Conservation (phyloP, 1,140 invertebrate species). For the Cydia amplana region DNA sequence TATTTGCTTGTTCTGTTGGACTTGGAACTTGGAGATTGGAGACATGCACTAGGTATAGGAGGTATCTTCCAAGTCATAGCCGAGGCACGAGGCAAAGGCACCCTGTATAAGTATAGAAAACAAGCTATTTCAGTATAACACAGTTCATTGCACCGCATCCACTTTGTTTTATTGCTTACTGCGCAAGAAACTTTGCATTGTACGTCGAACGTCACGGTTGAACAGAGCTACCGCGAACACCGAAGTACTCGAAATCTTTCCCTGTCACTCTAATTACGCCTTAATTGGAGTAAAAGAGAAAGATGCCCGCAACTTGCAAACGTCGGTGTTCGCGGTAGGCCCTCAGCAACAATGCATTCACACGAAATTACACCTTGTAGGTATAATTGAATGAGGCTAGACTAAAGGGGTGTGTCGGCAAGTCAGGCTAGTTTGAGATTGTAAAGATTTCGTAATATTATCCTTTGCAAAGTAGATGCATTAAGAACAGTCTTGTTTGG, state of each 20-base stretch:
- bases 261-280: no score
- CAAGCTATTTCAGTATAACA: neutral
- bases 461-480: neutral
- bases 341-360: neutral
- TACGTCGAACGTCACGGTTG: constrained; percentile 20
- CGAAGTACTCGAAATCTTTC: no score
- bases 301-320: no score
- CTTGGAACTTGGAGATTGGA: no score
- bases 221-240: neutral
- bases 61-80: neutral
- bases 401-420: constrained; percentile 5
- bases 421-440: constrained; percentile 1
- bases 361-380: neutral
- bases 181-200: constrained; percentile 28
- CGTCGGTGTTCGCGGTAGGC: no score
- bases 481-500: neutral
- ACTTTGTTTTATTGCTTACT: constrained; percentile 11
- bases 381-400: neutral
- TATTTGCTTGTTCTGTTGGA: no score
- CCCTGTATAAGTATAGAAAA: neutral
- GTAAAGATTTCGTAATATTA: neutral
- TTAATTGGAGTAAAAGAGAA: no score
- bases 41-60: no score
- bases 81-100: neutral
- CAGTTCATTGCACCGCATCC: constrained; percentile 23